Evolutionary conservation across 53 echinoderm and acorn worm genomes (phyloP), one percentile per base, ranked within the genome.

Genomic region (Antedon mediterranea): DNA sequence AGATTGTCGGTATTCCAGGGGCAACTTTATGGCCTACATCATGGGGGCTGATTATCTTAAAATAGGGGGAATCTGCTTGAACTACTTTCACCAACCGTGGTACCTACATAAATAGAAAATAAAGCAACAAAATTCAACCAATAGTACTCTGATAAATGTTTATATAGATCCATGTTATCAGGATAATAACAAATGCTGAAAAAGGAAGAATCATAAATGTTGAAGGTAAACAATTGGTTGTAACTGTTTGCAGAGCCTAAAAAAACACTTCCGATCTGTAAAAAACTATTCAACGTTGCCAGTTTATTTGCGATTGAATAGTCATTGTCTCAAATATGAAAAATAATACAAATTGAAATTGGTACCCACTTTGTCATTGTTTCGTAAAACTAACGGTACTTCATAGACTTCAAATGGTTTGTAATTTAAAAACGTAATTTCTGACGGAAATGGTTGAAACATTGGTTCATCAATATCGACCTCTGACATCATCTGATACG

Each of bases 401-500:
- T 95, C 97, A 78, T 92, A 95, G 26, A 95, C 75, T 74, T 91
- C 89, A 74, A 89, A 91, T 29, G 97, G 89, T 71, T 92, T 89
- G 88, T 92, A 95, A 75, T 92, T 91, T 72, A 92, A 92, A 83
- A 95, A 95, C 42, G 86, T 86, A 31, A 95, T 84, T 71, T 92
- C 97, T 42, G 97, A 95, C 27, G 97, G 97, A 72, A 95, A 95
- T 0, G 97, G 97, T 82, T 95, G 97, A 76, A 95, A 95, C 84
- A 95, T 75, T 31, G 97, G 97, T 81, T 95, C 97, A 84, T 95
- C 97, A n/a, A 92, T 85, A 74, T 95, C 97, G 15, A 95, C 91
- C 30, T 83, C 73, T n/a, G 97, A 91, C 77, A 94, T 89, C 90
- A 91, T 94, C 79, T 94, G 94, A 77, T 90, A 85, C 32, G 94